These are phyloP conservation scores for Nephila pilipes DNA, from an alignment of 1,140 invertebrate genomes.

Conservation along the genomic window DNA sequence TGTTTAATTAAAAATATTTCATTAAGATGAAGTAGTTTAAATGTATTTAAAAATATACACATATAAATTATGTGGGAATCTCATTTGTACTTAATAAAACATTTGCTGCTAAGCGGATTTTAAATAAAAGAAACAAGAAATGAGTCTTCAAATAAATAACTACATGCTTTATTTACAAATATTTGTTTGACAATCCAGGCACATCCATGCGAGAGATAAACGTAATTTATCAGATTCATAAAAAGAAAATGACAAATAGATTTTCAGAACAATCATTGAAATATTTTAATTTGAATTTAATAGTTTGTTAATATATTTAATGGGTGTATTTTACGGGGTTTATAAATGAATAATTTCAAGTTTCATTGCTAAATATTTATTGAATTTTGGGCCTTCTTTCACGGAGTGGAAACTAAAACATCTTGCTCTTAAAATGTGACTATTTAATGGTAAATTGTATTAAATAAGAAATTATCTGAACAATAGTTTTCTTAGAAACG, in stretches of 20 bases:
- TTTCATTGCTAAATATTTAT: too few relatives aligned
- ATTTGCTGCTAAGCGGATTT: background rate
- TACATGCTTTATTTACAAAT: conserved; percentile 36
- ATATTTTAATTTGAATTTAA: background rate
- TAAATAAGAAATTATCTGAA: too few relatives aligned
- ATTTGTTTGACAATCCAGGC: background rate
- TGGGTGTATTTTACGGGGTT: background rate
- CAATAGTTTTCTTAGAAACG: too few relatives aligned
- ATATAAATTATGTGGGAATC: too few relatives aligned
- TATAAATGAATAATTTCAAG: background rate
- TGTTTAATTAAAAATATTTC: too few relatives aligned
- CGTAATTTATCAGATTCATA: background rate
- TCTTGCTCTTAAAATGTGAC: too few relatives aligned
- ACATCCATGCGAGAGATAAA: background rate
- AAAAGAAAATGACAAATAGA: background rate
- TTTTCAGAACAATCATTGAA: background rate
- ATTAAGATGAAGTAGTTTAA: too few relatives aligned
- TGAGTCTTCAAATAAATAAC: background rate
- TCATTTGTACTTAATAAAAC: too few relatives aligned
- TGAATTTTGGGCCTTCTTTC: too few relatives aligned
- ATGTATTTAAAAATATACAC: too few relatives aligned
- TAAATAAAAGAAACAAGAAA: background rate
- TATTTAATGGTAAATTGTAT: too few relatives aligned
- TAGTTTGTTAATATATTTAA: background rate
- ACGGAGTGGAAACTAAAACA: too few relatives aligned